Base-by-base conservation (phyloP, 2,113 vertebrate genomes). In the Hylia prasina region DNA sequence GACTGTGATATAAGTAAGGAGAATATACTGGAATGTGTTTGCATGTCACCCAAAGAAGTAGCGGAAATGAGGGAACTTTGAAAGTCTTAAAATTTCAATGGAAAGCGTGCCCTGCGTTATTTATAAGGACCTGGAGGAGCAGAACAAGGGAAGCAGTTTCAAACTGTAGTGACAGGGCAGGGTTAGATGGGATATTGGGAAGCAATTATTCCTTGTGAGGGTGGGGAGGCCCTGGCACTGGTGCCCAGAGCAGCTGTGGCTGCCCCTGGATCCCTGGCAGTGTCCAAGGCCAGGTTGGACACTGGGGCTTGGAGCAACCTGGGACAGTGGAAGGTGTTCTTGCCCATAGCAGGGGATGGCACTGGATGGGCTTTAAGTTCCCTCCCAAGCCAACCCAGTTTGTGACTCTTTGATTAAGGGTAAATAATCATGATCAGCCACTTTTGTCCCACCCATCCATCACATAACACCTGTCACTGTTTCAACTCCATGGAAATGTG, bases 51-150 rank as follows among this genome's bases (percentile, higher is more conserved):
- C 31, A 56, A 66, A 44, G 35, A 78, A 90, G 33, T 8, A 27
- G 12, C 0, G 0, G 11, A 22, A 87, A 79, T 15, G 31, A 60
- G 10, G n/a, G 45, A 90, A 39, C 10, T 61, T 56, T 35, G 22
- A 50, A 85, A 64, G 6, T 69, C 57, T 53, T 56, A 47, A 69
- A 53, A 72, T 84, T 35, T 57, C 40, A 30, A 1, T 47, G 27
- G 15, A 22, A 88, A 48, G 3, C 28, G 12, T 15, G 1, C 21
- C 18, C 19, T 39, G 13, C 3, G 35, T 80, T 66, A 39, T 66
- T 75, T 39, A 7, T 15, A 45, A 39, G 19, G 37, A 24, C 3
- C 18, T 39, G 33, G 16, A 58, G 50, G 2, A 27, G 1, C 35
- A 44, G 44, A 20, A 28, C 25, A 57, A 27, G 45, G 37, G 22